Evolutionary conservation across 2,113 vertebrate species (phyloP), one percentile per base, ranked within the genome.

Genomic region (Cygnus buccinator): DNA sequence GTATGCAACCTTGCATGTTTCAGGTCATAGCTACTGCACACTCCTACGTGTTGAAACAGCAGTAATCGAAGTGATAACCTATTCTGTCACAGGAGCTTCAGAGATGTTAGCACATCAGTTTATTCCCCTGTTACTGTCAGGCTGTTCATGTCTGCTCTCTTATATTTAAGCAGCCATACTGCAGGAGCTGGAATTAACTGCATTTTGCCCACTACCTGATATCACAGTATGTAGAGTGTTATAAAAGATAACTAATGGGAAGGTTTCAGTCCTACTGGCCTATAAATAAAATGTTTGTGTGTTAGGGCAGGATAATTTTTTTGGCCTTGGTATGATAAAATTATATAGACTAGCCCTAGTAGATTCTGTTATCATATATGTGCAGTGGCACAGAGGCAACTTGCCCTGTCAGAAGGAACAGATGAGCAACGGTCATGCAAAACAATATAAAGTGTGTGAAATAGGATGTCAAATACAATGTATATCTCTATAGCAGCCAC

Each of bases 261-360:
- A 94, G 43, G n/a, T 18, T 46, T 87, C 65, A 88, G 18, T 82
- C 46, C 29, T 58, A 22, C 41, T 62, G 18, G 37, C 9, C 83
- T 95, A 94, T 92, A 96, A 96, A 95, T 96, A 90, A 93, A 90
- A 94, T 61, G 46, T 70, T 66, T 73, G 80, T 71, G 15, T 94
- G 92, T 54, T 83, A 72, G 43, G 76, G 22, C 26, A 67, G 87
- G 92, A 94, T 95, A 94, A 73, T 35, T 12, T 65, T 93, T 91
- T 91, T 95, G 71, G 92, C 31, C 57, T 72, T 2, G 0, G 37
- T 48, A 6, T 72, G 88, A 93, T 90, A 94, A 96, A 84, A 74
- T 77, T 55, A 55, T 65, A 78, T 43, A 81, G 76, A 77, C 23
- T 57, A 79, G 35, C 46, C 19, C 59, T 57, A 84, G n/a, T 16